Evolutionary conservation across 2,888 invertebrate genomes (phyloP).

Genomic region (Oscheius sp.): DNA sequence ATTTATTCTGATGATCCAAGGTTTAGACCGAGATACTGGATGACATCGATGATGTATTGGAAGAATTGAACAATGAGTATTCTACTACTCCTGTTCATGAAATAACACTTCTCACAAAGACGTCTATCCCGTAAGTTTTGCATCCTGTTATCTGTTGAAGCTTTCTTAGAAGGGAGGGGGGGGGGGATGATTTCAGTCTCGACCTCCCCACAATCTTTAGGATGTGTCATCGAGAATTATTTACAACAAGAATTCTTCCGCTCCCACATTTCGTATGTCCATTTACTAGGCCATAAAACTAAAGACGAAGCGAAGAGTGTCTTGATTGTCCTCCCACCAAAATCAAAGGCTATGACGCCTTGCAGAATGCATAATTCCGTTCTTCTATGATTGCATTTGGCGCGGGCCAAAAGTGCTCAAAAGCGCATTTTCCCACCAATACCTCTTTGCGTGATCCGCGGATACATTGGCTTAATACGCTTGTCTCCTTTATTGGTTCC

Average conservation of each 20-base stretch:
- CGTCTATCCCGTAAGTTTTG: not conserved
- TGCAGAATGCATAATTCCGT: constrained; percentile 27
- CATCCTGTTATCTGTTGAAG: not conserved
- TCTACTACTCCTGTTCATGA: not conserved
- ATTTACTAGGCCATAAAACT: constrained; percentile 7
- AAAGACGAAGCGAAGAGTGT: not conserved
- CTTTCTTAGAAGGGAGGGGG: too few species aligned
- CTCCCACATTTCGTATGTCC: not conserved
- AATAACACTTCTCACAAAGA: too few species aligned
- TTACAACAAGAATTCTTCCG: constrained; percentile 8
- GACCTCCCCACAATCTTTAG: too few species aligned
- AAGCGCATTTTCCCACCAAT: constrained; percentile 30
- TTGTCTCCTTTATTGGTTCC: too few species aligned
- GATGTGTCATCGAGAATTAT: too few species aligned
- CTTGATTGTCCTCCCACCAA: constrained; percentile 9
- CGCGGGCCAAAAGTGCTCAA: constrained; percentile 29
- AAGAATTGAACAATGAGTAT: not conserved
- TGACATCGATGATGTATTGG: constrained; percentile 14
- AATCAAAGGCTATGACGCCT: constrained; percentile 24
- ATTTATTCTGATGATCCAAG: too few species aligned
- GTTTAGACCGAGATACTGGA: not conserved
- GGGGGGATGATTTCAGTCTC: not conserved
- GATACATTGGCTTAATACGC: too few species aligned
- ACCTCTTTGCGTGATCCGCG: too few species aligned
- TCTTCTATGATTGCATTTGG: constrained; percentile 30